A percentile compares a stretch with the other conserved stretches of the same genome.
Conservation (phyloP, 2,113 vertebrate species). For the Mixornis gularis region DNA sequence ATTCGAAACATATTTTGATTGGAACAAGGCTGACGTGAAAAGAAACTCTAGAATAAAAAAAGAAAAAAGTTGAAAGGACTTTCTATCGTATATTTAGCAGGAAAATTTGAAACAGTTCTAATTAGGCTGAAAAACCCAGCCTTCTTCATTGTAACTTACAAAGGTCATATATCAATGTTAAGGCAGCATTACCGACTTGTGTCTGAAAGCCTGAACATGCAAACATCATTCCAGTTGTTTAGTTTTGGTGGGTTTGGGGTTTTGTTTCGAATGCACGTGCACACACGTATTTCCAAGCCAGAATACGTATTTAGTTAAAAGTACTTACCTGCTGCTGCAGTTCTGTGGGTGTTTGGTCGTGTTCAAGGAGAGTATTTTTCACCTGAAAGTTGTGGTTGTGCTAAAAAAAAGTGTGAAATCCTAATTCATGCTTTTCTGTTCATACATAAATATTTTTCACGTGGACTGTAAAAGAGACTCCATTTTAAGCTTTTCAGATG, state of each 20-base stretch:
- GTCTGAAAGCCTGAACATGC: slow-evolving; percentile 75
- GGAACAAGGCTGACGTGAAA: slow-evolving; percentile 76
- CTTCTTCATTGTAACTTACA: slow-evolving; percentile 75
- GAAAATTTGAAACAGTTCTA: slow-evolving; percentile 80
- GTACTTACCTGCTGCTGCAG: neutral
- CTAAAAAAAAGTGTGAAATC: neutral
- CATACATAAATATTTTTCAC: neutral
- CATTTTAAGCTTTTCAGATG: neutral
- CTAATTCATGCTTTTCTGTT: neutral
- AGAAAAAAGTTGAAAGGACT: slow-evolving; percentile 74
- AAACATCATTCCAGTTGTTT: slow-evolving; percentile 67
- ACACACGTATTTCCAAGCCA: neutral
- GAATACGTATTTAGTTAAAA: neutral
- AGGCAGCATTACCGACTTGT: slow-evolving; percentile 70
- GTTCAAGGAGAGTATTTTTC: neutral
- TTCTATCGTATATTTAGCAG: slow-evolving; percentile 79
- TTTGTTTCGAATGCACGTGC: neutral
- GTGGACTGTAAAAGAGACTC: neutral
- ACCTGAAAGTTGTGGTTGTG: neutral
- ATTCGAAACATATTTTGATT: slow-evolving; percentile 83
- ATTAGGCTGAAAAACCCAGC: slow-evolving; percentile 77
- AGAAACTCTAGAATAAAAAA: slow-evolving; percentile 68
- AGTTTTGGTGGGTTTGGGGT: neutral
- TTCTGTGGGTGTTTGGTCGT: neutral
- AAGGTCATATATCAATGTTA: slow-evolving; percentile 76